Conservation (phyloP, 2,888 invertebrate genomes). For the Ochropacha duplaris region DNA sequence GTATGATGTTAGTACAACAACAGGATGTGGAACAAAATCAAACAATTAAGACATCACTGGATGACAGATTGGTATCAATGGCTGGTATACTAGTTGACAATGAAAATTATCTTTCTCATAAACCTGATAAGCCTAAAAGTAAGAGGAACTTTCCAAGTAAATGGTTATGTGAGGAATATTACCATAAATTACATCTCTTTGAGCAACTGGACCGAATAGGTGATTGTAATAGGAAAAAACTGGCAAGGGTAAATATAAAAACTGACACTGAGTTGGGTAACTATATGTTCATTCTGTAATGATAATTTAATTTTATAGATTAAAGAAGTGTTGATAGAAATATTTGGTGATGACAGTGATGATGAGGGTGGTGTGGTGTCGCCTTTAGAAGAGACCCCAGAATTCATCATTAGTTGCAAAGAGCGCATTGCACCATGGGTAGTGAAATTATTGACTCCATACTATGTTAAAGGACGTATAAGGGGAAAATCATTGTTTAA, state of each 20-base stretch:
- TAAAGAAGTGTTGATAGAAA: conserved; percentile 60
- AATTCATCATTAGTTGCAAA: conserved; percentile 79
- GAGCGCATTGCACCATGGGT: conserved; percentile 84
- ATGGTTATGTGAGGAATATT: conserved; percentile 78
- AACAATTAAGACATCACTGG: conserved; percentile 59
- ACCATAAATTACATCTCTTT: conserved; percentile 61
- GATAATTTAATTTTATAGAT: conserved; percentile 52
- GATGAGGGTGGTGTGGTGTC: conserved; percentile 75
- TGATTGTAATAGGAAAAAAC: conserved; percentile 62
- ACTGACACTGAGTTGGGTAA: not conserved
- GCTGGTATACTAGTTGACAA: conserved; percentile 50
- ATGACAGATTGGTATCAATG: conserved; percentile 62
- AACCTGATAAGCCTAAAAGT: conserved; percentile 28
- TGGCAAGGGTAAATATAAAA: conserved; percentile 51
- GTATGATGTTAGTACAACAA: conserved; percentile 20
- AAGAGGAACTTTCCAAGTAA: conserved; percentile 50
- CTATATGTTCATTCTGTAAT: not conserved
- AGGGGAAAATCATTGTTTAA: conserved; percentile 84
- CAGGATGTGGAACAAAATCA: conserved; percentile 48
- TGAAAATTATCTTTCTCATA: conserved; percentile 34
- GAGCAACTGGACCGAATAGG: conserved; percentile 69
- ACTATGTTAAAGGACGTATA: conserved; percentile 83
- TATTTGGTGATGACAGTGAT: conserved; percentile 81
- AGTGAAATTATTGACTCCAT: conserved; percentile 84
- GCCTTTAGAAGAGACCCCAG: conserved; percentile 76